Conservation (phyloP, 2,797 vertebrate genomes). For the Peromyscus aztecus region DNA sequence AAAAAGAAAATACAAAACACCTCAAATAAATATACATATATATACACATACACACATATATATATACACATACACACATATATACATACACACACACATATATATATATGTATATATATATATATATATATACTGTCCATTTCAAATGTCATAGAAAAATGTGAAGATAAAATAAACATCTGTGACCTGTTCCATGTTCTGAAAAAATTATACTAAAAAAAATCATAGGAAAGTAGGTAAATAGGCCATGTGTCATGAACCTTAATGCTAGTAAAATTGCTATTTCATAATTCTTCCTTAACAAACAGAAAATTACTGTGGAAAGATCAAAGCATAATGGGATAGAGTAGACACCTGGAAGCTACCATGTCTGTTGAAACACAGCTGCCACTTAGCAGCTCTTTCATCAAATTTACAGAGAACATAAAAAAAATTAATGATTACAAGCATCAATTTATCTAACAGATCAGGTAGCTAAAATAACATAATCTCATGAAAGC, state of each 20-base stretch:
- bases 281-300: slow-evolving; percentile 33
- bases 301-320: slow-evolving; percentile 19
- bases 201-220: slow-evolving; percentile 21
- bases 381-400: not conserved
- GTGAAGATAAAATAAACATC: slow-evolving; percentile 60
- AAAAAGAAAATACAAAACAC: slow-evolving; percentile 46
- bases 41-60: fast-evolving
- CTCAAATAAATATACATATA: not conserved
- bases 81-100: too few relatives aligned
- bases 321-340: not conserved
- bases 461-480: slow-evolving; percentile 20
- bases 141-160: slow-evolving; percentile 51
- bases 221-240: slow-evolving; percentile 16
- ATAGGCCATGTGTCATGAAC: not conserved
- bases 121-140: not conserved
- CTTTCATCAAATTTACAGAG: slow-evolving; percentile 32
- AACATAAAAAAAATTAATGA: slow-evolving; percentile 24
- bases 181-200: not conserved
- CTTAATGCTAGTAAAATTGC: slow-evolving; percentile 42
- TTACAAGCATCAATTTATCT: slow-evolving; percentile 26
- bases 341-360: not conserved
- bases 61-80: too few relatives aligned
- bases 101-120: too few relatives aligned
- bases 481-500: not conserved
- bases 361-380: not conserved